These are phyloP conservation scores for Leptopilina syphax DNA, from an alignment of 2,888 invertebrate species.

Conservation along the genomic window DNA sequence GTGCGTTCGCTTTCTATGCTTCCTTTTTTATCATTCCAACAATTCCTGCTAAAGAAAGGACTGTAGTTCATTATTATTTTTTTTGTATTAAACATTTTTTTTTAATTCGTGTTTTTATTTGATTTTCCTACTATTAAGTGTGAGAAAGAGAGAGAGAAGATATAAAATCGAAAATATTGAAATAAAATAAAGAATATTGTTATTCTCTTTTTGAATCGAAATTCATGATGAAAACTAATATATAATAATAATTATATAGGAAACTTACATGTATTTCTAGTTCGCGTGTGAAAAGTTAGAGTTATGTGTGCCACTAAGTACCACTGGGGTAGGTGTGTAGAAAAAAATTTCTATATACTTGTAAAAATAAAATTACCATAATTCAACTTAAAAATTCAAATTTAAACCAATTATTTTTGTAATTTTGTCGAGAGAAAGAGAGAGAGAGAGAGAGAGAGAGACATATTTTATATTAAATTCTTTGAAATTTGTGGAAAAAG, in stretches of 20 bases:
- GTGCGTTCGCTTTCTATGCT: constrained; percentile 32
- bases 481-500: neutral
- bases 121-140: too few species aligned
- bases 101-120: neutral
- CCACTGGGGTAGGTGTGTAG: neutral
- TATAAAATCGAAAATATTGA: neutral
- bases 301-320: constrained; percentile 16
- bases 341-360: constrained; percentile 18
- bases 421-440: neutral
- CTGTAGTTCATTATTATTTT: constrained; percentile 26
- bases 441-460: too few species aligned
- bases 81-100: neutral
- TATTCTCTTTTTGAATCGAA: too few species aligned
- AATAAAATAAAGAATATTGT: neutral
- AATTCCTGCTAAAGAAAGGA: constrained; percentile 25
- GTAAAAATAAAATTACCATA: constrained; percentile 30
- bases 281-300: neutral
- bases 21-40: constrained; percentile 25
- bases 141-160: too few species aligned
- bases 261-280: constrained; percentile 21
- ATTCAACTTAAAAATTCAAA: constrained; percentile 3
- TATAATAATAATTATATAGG: neutral
- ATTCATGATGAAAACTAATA: too few species aligned
- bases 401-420: constrained; percentile 3
- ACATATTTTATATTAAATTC: neutral